These are phyloP conservation scores for Peromyscus aztecus DNA, from an alignment of 2,797 vertebrate species.

Conservation along the genomic window DNA sequence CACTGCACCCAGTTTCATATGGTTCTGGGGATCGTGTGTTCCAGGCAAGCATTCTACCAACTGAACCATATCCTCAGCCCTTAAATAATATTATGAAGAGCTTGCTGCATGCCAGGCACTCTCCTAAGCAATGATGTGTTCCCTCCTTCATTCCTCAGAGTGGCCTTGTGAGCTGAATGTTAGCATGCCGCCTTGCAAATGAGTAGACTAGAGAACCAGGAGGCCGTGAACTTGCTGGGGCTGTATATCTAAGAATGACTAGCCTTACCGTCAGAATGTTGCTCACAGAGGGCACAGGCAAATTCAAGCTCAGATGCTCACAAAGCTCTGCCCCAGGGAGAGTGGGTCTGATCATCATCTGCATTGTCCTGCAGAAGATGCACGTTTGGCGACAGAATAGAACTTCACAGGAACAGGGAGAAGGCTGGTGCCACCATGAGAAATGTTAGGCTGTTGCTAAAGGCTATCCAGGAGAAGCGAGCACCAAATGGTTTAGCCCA, in stretches of 20 bases:
- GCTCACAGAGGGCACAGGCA: background rate
- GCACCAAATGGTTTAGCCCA: background rate
- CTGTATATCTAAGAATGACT: too few species aligned
- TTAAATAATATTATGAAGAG: background rate
- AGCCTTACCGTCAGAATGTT: background rate
- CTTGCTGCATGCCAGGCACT: background rate
- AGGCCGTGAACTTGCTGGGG: background rate
- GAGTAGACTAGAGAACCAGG: background rate
- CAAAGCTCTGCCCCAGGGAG: background rate
- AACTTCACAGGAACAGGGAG: background rate
- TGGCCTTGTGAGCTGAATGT: background rate
- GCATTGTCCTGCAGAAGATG: background rate
- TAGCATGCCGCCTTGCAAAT: background rate
- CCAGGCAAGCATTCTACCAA: background rate
- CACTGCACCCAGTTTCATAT: background rate
- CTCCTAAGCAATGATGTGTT: background rate
- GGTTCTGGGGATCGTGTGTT: background rate
- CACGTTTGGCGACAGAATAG: background rate
- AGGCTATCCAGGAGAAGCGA: background rate
- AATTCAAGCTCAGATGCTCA: background rate
- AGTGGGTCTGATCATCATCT: too few species aligned
- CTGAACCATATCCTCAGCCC: background rate
- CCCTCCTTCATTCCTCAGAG: conserved; percentile 1
- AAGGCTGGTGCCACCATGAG: background rate
- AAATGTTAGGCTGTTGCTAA: background rate